Base-by-base conservation (phyloP, 2,113 vertebrate species). In the Diadophis punctatus region DNA sequence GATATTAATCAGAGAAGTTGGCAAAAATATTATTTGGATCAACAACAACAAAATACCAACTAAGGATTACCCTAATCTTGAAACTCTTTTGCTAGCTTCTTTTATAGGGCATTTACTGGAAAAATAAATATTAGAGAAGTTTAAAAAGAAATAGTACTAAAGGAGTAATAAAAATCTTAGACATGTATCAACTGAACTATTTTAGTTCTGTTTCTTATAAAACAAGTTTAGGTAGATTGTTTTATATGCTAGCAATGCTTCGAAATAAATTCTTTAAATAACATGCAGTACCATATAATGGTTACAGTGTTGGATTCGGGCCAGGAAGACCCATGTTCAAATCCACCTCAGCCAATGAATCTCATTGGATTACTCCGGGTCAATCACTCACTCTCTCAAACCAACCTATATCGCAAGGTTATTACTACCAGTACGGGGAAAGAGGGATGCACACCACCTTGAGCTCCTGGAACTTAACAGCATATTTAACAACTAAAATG, bases 151-250 rank as follows among this genome's bases (percentile, higher is more conserved):
- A 10, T 22, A 0, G 23, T 22, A 92, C 90, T 0, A 51, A 80
- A 94, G 91, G 48, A 39, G 22, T 3, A 88, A 92, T 74, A 95
- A 95, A 93, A 11, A 4, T 20, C 7, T 9, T 87, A 85, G 93
- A 92, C 39, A 93, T 27, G 97, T 97, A 98, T 97, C 96, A 97
- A 87, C 97, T 96, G 96, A 96, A 97, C 96, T 97, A 97, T 97
- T 97, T 51, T 86, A 25, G 95, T 94, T 97, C 94, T 96, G 93
- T 97, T 97, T 98, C 97, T 96, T 97, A 96, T 97, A 97, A 97
- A 96, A 96, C 91, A 96, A 93, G 93, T 96, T 95, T 88, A 97
- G 94, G 94, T 95, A 96, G 23, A 74, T 68, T 34, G 0, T 91
- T 97, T 93, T 96, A 95, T 92, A 96, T 93, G 4, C 92, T 92